Evolutionary conservation across 2,888 invertebrate genomes (phyloP).

Genomic region (Leptinotarsa juncta): DNA sequence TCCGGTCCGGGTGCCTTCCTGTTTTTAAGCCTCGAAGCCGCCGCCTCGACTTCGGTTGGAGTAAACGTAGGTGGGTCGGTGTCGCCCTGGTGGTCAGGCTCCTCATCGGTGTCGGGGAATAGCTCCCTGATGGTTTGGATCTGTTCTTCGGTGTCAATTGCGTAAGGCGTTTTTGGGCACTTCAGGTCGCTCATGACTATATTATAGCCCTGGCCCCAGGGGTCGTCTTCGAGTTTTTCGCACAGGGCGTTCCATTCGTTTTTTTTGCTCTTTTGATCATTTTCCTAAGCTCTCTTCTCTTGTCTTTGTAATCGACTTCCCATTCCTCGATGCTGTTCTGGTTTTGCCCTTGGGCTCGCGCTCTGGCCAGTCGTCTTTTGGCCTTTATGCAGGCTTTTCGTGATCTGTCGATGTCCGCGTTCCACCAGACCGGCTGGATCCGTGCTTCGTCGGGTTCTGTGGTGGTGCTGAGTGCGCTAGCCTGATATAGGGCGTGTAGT

Average conservation of each 20-base stretch:
- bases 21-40: neutral
- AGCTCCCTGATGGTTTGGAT: conserved; percentile 3
- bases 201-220: neutral
- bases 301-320: neutral
- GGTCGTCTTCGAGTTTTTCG: conserved; percentile 10
- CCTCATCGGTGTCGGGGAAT: conserved; percentile 1
- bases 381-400: conserved; percentile 10
- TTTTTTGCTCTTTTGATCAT: neutral
- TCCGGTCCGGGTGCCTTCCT: conserved; percentile 5
- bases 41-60: neutral
- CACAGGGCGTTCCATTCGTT: conserved; percentile 7
- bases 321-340: neutral
- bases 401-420: neutral
- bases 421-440: conserved; percentile 17
- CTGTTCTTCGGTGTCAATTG: neutral
- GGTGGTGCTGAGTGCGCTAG: neutral
- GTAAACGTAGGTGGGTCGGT: neutral
- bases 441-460: neutral
- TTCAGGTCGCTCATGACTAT: conserved; percentile 5
- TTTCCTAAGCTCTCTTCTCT: neutral
- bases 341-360: neutral
- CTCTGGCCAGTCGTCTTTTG: neutral
- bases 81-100: neutral
- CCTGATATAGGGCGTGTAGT: neutral
- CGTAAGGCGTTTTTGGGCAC: conserved; percentile 7